These are phyloP conservation scores for Coptotermes formosanus DNA, from an alignment of 1,140 invertebrate genomes.

Conservation along the genomic window DNA sequence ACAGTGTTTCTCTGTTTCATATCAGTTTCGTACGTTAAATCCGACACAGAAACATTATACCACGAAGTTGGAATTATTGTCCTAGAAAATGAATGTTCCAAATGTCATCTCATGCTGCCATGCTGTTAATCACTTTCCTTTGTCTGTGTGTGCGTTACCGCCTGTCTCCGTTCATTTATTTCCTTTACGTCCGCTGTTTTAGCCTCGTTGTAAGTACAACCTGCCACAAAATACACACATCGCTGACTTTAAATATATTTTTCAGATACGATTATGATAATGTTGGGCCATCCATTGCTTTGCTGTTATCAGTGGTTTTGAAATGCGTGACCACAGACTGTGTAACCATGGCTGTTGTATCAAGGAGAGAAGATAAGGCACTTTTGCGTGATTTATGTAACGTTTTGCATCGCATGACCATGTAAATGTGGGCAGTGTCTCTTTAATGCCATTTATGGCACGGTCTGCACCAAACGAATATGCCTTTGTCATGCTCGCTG, in stretches of 20 bases:
- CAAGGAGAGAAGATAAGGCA: not conserved
- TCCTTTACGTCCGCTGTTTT: not conserved
- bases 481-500: too few relatives aligned
- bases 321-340: too few relatives aligned
- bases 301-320: too few relatives aligned
- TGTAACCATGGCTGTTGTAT: not conserved
- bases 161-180: constrained; percentile 11
- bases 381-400: not conserved
- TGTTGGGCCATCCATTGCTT: not conserved
- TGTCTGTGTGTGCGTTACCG: not conserved
- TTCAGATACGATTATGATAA: not conserved
- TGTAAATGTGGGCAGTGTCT: not conserved
- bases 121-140: constrained; percentile 8
- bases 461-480: too few relatives aligned
- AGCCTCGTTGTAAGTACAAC: not conserved
- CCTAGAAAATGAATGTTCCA: not conserved
- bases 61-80: not conserved
- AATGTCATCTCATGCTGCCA: not conserved
- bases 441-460: too few relatives aligned
- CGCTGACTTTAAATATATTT: not conserved
- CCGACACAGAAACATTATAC: not conserved
- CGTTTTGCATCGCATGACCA: not conserved
- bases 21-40: too few relatives aligned
- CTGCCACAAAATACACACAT: not conserved
- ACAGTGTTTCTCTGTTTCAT: too few relatives aligned